Base-by-base conservation (phyloP, 2,113 vertebrate species). In the Prunella himalayana region DNA sequence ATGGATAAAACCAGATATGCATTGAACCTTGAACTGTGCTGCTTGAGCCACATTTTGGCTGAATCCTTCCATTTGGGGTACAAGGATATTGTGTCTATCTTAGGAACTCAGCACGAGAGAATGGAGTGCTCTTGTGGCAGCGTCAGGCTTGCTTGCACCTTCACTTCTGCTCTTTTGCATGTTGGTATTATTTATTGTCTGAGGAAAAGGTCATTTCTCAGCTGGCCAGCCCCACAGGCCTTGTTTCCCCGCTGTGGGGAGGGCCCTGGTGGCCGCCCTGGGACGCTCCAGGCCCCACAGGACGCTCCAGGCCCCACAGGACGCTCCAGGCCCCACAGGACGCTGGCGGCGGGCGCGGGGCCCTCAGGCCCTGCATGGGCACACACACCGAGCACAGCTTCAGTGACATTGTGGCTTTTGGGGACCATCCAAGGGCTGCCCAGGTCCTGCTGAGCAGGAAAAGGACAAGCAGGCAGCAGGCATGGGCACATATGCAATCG, bases 331-430 rank as follows among this genome's bases (percentile, higher is more conserved):
- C 37, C 37, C n/a, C n/a, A n/a, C 2, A 4, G 23, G 27, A 15
- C 0, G 0, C 57, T 18, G 56, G 3, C 6, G 35, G 18, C 1
- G 4, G 25, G 11, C 0, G 0, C 5, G 7, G 47, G 35, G 22
- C n/a, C 15, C 28, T 1, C 35, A 50, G 57, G 14, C 49, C 24
- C 49, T 9, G 37, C 37, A 37, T 37, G 37, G 37, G 37, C 37
- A 37, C 37, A 37, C 37, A 37, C 37, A 37, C 37, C 37, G 9
- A 41, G 49, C 21, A 6, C 18, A 2, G 8, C 7, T 8, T 10
- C 4, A 33, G n/a, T 3, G 5, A 22, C 2, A 0, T 13, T 3
- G 7, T 3, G 72, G 56, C 14, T 53, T 77, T 53, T 53, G 22
- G 49, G 50, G 47, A 15, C 8, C 11, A 3, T 24, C 28, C 69